Evolutionary conservation across 2,888 invertebrate genomes (phyloP), one percentile per base, ranked within the genome.

Genomic region (Drosophila macrospina): DNA sequence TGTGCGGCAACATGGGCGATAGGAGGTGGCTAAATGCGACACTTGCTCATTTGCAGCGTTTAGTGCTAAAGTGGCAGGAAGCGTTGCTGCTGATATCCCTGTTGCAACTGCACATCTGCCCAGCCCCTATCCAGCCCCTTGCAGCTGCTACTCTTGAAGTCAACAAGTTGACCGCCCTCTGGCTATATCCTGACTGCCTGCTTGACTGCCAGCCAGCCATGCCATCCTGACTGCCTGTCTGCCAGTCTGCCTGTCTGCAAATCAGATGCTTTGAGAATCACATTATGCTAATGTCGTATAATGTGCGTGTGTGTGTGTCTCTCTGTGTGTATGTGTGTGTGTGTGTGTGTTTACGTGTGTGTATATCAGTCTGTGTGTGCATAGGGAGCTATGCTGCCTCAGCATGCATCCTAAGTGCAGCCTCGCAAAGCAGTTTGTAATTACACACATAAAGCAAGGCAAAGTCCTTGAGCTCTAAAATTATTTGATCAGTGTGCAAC

Each of bases 11-110:
- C 20, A 5, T 30, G 39, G 13, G 20, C 42, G 55, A 7, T 6
- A 1, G 37, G 36, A 55, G 20, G 39, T 8, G 36, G 48, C 59
- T 34, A 39, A 47, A 66, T 63, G 79, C 69, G 77, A 77, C 80
- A 77, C 80, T 82, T 82, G 86, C 83, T 83, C 83, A 83, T 86
- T 83, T 86, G 75, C 86, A 80, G 75, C 83, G 70, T 86, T 83
- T 86, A 83, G 78, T 70, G 59, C 75, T 62, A 78, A 83, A 85
- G 72, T 82, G 86, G 75, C 82, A 83, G 86, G 85, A 85, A 68
- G 82, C 72, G 24, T 45, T 55, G 66, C 42, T 52, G 59, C 50
- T 47, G 50, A 42, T 68, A 48, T 44, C 30, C 13, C 28, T 45
- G 39, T 11, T 15, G 13, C 37, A 36, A 36, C 51, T 24, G 6